Conservation (phyloP, 2,113 vertebrate species). For the Tachycineta bicolor region DNA sequence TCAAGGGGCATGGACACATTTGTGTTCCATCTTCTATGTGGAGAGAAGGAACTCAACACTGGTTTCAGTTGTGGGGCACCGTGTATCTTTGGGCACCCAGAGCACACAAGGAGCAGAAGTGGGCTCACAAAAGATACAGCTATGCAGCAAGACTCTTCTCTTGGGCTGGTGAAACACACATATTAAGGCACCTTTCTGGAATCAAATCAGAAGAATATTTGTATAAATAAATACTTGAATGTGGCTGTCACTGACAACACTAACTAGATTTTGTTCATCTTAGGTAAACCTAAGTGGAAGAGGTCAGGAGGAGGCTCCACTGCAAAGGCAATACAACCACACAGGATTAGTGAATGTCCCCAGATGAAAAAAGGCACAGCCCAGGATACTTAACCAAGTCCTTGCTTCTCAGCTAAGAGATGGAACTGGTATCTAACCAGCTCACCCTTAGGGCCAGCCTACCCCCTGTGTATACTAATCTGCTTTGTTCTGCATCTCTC, state of each 20-base stretch:
- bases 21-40: background rate
- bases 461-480: accelerated
- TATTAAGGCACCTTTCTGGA: background rate
- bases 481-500: background rate
- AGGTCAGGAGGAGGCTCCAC: background rate
- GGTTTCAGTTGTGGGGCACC: background rate
- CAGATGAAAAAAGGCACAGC: background rate
- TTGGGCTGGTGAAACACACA: background rate
- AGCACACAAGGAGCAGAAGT: background rate
- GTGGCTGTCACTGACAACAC: background rate
- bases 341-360: background rate
- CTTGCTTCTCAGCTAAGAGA: background rate
- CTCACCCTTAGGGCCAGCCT: background rate
- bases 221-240: background rate
- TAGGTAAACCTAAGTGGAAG: background rate
- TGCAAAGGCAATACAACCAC: background rate
- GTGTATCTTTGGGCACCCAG: background rate
- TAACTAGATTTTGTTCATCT: background rate
- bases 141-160: background rate
- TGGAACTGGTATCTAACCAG: background rate
- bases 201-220: background rate
- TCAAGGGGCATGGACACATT: background rate
- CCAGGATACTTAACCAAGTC: background rate
- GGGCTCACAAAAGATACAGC: background rate
- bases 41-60: background rate